Percentiles rank a stretch among this genome's conserved stretches.
Evolutionary conservation across 2,888 invertebrate genomes (phyloP).

Genomic region (Calliphora vomitoria): DNA sequence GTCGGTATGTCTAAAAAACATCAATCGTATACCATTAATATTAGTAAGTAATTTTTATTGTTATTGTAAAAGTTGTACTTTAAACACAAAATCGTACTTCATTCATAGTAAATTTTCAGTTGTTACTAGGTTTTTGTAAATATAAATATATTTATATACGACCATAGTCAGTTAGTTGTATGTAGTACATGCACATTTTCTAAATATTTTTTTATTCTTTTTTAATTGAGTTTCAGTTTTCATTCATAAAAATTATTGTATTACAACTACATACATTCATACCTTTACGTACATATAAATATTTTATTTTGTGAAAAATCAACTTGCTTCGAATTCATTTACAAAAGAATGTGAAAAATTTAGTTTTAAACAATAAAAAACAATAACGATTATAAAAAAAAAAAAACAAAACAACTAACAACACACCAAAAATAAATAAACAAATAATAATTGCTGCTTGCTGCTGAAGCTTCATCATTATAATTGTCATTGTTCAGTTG

Average conservation of each 20-base stretch:
- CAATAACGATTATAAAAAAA: neutral
- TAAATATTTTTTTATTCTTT: neutral
- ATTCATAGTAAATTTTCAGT: neutral
- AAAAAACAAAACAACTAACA: neutral
- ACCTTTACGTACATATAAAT: no score
- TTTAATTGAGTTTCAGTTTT: constrained; percentile 23
- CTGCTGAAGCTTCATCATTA: neutral
- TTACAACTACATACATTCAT: neutral
- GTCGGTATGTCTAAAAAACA: neutral
- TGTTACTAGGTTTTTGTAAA: neutral
- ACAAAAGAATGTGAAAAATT: constrained; percentile 29
- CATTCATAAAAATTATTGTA: constrained; percentile 44
- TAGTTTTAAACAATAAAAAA: constrained; percentile 15
- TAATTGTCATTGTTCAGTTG: constrained; percentile 45
- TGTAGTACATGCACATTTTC: neutral
- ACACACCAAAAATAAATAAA: constrained; percentile 23
- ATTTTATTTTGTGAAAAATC: neutral
- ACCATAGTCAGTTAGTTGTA: neutral
- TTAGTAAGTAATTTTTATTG: neutral
- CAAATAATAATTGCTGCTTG: constrained; percentile 23
- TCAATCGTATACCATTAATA: neutral
- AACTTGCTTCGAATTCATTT: constrained; percentile 49
- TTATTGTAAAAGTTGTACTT: neutral
- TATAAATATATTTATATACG: no score
- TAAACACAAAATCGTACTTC: constrained; percentile 2